Evolutionary conservation across 2,113 vertebrate species (phyloP).

Genomic region (Thamnophis sirtalis): DNA sequence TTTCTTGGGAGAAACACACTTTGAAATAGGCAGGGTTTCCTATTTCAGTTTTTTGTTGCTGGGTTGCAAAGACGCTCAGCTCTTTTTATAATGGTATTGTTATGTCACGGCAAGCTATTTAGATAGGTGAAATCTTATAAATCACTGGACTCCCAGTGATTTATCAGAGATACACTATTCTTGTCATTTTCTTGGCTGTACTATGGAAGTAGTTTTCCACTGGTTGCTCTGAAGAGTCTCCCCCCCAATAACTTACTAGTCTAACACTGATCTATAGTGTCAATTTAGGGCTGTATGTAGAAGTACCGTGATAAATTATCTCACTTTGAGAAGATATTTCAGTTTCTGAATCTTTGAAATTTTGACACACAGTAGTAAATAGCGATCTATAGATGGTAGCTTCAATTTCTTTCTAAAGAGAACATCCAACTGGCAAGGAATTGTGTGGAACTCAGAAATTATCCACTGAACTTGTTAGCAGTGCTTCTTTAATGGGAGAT

Average conservation of each 20-base stretch:
- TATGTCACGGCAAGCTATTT: background rate
- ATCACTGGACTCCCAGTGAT: background rate
- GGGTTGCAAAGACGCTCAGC: background rate
- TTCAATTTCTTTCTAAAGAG: background rate
- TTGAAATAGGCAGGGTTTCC: background rate
- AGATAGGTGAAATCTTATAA: background rate
- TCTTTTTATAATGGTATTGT: background rate
- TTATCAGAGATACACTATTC: background rate
- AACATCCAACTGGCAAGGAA: background rate
- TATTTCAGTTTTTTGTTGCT: background rate
- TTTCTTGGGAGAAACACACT: background rate
- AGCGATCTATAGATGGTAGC: background rate
- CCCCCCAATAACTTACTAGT: background rate
- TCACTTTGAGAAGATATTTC: background rate
- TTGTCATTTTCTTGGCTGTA: background rate
- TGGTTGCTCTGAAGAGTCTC: background rate
- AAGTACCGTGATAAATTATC: background rate
- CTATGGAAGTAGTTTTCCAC: background rate
- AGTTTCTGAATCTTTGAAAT: background rate
- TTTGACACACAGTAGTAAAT: too few relatives aligned
- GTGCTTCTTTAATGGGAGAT: background rate
- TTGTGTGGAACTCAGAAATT: background rate
- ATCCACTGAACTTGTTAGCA: background rate
- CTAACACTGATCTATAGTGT: background rate
- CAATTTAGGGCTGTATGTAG: background rate